A percentile compares a stretch with the other conserved stretches of the same genome.
These are phyloP conservation scores for Salpingus planirostris DNA, from an alignment of 2,888 invertebrate genomes.

Conservation along the genomic window DNA sequence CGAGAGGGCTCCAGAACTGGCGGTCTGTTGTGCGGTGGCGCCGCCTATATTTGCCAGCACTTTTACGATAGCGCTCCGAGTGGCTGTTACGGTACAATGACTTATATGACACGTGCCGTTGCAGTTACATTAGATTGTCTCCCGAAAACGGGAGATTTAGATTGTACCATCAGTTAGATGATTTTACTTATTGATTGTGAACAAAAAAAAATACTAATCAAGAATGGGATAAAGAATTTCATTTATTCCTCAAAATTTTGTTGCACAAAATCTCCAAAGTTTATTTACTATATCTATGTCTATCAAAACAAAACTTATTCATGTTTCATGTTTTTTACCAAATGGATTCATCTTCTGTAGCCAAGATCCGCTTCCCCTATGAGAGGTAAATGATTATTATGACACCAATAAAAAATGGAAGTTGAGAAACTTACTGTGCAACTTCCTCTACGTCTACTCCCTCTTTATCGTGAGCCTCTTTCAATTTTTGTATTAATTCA, in stretches of 20 bases:
- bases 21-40: slow-evolving; percentile 77
- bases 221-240: slow-evolving; percentile 1
- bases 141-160: slow-evolving; percentile 68
- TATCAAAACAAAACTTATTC: too few species aligned
- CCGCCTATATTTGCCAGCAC: slow-evolving; percentile 92
- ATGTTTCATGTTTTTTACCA: slow-evolving; percentile 58
- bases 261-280: slow-evolving; percentile 1
- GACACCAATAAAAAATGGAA: slow-evolving; percentile 25
- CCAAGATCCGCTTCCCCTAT: slow-evolving; percentile 50
- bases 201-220: too few species aligned
- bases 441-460: slow-evolving; percentile 5
- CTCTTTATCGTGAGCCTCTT: slow-evolving; percentile 42
- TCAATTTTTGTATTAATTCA: slow-evolving; percentile 62
- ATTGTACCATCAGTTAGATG: slow-evolving; percentile 70
- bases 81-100: slow-evolving; percentile 96
- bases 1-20: slow-evolving; percentile 52
- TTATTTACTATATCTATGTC: neutral
- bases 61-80: slow-evolving; percentile 98
- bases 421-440: slow-evolving; percentile 5
- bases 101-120: slow-evolving; percentile 82
- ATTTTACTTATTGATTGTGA: too few species aligned
- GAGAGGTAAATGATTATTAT: too few species aligned
- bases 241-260: slow-evolving; percentile 4
- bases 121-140: slow-evolving; percentile 65
- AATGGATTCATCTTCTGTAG: slow-evolving; percentile 71